phyloP scores from a whole-genome alignment of 2,797 vertebrate genomes.

The Petrocephalus sullivani region DNA sequence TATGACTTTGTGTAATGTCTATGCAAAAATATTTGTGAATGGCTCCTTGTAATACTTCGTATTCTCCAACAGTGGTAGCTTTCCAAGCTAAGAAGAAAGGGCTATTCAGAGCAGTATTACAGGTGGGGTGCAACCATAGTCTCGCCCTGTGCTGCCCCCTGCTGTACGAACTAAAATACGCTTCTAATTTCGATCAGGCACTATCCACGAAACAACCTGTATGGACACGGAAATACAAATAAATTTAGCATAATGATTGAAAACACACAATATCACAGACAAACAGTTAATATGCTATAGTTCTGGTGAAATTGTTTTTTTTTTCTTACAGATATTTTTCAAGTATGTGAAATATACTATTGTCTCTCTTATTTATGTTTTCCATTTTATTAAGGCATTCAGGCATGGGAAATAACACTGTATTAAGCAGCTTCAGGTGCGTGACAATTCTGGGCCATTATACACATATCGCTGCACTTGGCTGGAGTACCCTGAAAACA shows the following conservation, averaged over 20 bases:
- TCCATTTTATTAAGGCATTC: slow-evolving; percentile 49
- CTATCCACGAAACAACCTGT: not conserved
- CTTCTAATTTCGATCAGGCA: not conserved
- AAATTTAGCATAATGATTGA: slow-evolving; percentile 36
- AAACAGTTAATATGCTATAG: slow-evolving; percentile 37
- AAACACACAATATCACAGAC: slow-evolving; percentile 35
- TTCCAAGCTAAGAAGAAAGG: not conserved
- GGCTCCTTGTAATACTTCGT: slow-evolving; percentile 35
- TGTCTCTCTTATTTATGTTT: slow-evolving; percentile 40
- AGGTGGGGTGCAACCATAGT: not conserved
- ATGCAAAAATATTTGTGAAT: slow-evolving; percentile 61
- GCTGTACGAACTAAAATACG: not conserved
- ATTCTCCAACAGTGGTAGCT: slow-evolving; percentile 11
- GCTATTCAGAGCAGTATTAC: slow-evolving; percentile 20
- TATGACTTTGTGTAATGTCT: slow-evolving; percentile 62
- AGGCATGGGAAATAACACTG: slow-evolving; percentile 56
- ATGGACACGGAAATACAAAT: not conserved
- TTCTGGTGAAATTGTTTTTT: slow-evolving; percentile 17
- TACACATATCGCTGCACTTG: not conserved
- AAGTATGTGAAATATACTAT: slow-evolving; percentile 46
- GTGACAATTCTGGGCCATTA: slow-evolving; percentile 9
- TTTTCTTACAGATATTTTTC: slow-evolving; percentile 31
- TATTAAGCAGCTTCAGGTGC: slow-evolving; percentile 30
- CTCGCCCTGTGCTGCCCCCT: slow-evolving; percentile 21
- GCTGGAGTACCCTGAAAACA: not conserved